A percentile compares a stretch with the other conserved stretches of the same genome.
Conservation (phyloP, 1,140 invertebrate species). For the Aphelenchoides fujianensis region DNA sequence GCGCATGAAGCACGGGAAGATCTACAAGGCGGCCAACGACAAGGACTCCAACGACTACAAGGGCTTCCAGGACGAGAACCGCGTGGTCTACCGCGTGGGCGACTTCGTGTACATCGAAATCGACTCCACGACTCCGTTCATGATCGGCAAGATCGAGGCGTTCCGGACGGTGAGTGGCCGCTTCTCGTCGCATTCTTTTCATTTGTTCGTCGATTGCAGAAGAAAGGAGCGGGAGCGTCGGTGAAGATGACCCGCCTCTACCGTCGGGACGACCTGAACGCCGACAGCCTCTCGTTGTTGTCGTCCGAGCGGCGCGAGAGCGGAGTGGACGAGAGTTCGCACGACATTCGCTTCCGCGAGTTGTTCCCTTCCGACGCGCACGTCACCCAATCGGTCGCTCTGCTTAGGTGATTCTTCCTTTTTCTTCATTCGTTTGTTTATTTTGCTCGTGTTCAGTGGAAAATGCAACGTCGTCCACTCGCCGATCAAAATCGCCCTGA, state of each 20-base stretch:
- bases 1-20: conserved; percentile 30
- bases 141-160: conserved; percentile 32
- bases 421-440: neutral
- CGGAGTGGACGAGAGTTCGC: conserved; percentile 8
- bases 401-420: conserved; percentile 37
- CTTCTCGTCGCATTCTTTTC: neutral
- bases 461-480: conserved; percentile 54
- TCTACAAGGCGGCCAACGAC: conserved; percentile 15
- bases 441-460: conserved; percentile 48
- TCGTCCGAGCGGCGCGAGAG: conserved; percentile 60
- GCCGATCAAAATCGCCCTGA: conserved; percentile 23
- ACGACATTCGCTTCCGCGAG: conserved; percentile 31
- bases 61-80: conserved; percentile 34
- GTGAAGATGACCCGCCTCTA: conserved; percentile 63
- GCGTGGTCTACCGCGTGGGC: conserved; percentile 23
- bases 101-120: conserved; percentile 38
- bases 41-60: conserved; percentile 31
- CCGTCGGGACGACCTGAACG: conserved; percentile 61
- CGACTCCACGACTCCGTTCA: conserved; percentile 21
- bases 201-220: conserved; percentile 57
- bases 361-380: conserved; percentile 40
- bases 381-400: conserved; percentile 28
- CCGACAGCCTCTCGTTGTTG: conserved; percentile 61
- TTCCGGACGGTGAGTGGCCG: conserved; percentile 42
- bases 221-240: conserved; percentile 61